Base-by-base conservation (phyloP, 2,113 vertebrate genomes). In the Bufo gargarizans region DNA sequence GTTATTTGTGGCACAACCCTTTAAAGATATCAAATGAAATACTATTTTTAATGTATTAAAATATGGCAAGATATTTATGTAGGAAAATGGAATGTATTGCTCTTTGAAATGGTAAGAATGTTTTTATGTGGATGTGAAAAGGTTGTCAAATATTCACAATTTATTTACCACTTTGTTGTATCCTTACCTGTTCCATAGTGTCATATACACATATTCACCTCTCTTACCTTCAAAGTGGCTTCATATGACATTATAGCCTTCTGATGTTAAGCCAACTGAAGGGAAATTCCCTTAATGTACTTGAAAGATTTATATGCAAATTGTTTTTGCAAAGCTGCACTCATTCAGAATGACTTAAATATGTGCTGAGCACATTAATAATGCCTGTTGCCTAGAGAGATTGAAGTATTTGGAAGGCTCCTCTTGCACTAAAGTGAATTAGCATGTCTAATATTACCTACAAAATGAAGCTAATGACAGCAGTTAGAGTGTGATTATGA, bases 401-500 rank as follows among this genome's bases (percentile, higher is more conserved):
- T 85, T 74, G 71, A 85, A 17, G 50, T 85, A 56, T 85, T 22
- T 82, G 77, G 63, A 80, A 69, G 63, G 43, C 86, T 87, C 13
- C 53, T 88, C 55, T 82, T 88, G 11, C 53, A 49, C 65, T 61
- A 61, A 17, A 82, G 53, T 45, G 86, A 82, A 83, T 82, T 88
- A 74, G n/a, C 86, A 88, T 88, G 71, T 63, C 80, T 82, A 83
- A 77, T 82, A 82, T 83, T 80, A 88, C 80, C 58, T 83, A 72
- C 63, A 83, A 72, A 74, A 88, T 88, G 81, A 88, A 45, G 53
- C 69, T 88, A 82, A 88, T 88, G 86, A 82, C 71, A 77, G 55
- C 79, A 88, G 83, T 88, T 88, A 88, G 69, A 33, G 12, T 33
- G 20, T 83, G 56, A 88, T 61, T 83, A 88, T 53, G 47, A 63